Evolutionary conservation across 2,888 invertebrate species (phyloP).

Genomic region (Tuta absoluta): DNA sequence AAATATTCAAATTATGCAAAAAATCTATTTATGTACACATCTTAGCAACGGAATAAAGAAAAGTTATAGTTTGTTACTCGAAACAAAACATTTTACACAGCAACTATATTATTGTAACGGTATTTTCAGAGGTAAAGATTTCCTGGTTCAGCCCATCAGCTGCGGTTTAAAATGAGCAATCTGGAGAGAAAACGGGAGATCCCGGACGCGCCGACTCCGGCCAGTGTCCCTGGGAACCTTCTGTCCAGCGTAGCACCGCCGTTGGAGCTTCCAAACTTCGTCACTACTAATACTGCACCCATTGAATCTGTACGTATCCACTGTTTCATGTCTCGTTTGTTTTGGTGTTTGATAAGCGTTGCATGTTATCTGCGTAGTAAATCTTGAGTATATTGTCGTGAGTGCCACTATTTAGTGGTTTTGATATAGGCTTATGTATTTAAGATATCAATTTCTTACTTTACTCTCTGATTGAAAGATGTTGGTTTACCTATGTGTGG

Average conservation of each 20-base stretch:
- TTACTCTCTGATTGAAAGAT: too few species aligned
- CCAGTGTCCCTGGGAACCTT: conserved; percentile 77
- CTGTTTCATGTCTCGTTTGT: conserved; percentile 9
- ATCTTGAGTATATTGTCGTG: not conserved
- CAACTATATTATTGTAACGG: not conserved
- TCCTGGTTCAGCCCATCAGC: not conserved
- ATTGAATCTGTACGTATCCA: conserved; percentile 35
- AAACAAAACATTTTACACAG: not conserved
- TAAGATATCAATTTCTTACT: not conserved
- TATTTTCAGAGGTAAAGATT: conserved; percentile 24
- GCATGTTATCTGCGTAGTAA: not conserved
- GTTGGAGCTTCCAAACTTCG: conserved; percentile 84
- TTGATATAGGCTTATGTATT: not conserved
- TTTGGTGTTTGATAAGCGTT: conserved; percentile 1
- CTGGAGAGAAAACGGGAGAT: conserved; percentile 63
- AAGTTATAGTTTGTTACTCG: not conserved
- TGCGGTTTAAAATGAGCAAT: conserved; percentile 48
- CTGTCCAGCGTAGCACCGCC: conserved; percentile 87
- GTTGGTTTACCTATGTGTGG: too few species aligned
- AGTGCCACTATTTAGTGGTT: not conserved
- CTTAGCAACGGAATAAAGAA: not conserved
- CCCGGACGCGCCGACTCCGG: conserved; percentile 71
- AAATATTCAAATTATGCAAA: not conserved
- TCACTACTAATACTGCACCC: conserved; percentile 63
- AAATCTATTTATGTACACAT: not conserved